Evolutionary conservation across 2,888 invertebrate genomes (phyloP), one percentile per base, ranked within the genome.

Genomic region (Lordiphosa fenestrarum): DNA sequence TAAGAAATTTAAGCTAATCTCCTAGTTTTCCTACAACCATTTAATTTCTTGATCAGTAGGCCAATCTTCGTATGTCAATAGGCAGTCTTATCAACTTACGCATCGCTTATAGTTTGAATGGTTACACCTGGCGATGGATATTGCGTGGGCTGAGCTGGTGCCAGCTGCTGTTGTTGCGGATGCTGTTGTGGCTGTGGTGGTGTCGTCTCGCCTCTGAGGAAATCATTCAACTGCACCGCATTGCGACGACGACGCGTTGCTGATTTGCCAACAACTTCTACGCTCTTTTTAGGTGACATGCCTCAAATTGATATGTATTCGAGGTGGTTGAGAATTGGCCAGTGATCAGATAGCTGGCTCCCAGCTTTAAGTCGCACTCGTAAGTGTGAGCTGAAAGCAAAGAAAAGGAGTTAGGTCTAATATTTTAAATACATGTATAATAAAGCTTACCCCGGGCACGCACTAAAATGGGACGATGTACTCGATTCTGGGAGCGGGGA

Each of bases 221-320:
- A 83, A 10, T 70, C 63, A 23, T 15, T 42, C 0, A 77, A 48
- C n/a, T 60, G 57, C 1, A 83, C 42, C 2, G 63, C 53, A 6
- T 48, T 33, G 35, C 54, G 54, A 6, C 74, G 71, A 5, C 23
- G 38, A 1, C 44, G 38, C 4, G 6, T 4, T 10, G 30, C 1
- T 30, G 30, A 3, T 30, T 30, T 30, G 30, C 30, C 30, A 3
- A 6, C 6, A 5, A n/a, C n/a, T n/a, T 47, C 66, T 57, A 80
- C 10, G 57, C 62, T 56, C 67, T 72, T 64, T 44, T 81, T 66
- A 89, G 72, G 56, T 86, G 84, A 73, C 89, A 89, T 89, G 88
- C 85, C 69, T 86, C 73, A 50, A 88, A 86, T 23, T 85, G 73
- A 48, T 85, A 70, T 2, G 57, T 57, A 19, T 38, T 59, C 3